Percentiles rank a stretch among this genome's conserved stretches.
These are phyloP conservation scores for Calameuta idolon DNA, from an alignment of 2,888 invertebrate genomes.

Conservation along the genomic window DNA sequence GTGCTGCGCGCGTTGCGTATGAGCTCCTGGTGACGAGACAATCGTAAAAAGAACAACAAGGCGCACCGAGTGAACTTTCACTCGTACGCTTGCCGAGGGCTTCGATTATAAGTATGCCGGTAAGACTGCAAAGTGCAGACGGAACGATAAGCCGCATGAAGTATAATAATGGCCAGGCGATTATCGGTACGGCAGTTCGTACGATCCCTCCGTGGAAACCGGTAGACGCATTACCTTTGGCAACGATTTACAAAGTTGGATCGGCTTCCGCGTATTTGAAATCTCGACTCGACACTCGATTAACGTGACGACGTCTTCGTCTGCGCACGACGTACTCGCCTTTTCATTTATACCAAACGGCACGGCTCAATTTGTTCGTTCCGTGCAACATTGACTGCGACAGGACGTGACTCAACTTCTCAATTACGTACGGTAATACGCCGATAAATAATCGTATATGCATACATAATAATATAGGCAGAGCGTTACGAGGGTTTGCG, in stretches of 20 bases:
- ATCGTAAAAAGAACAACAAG: slow-evolving; percentile 16
- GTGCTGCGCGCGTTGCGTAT: neutral
- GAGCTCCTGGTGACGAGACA: slow-evolving; percentile 12
- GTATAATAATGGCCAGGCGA: slow-evolving; percentile 43
- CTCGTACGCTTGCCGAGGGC: slow-evolving; percentile 25
- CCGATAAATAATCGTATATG: neutral
- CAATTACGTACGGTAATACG: neutral
- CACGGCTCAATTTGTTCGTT: neutral
- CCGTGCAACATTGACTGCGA: neutral
- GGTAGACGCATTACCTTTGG: slow-evolving; percentile 30
- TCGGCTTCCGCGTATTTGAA: neutral
- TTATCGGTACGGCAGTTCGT: slow-evolving; percentile 31
- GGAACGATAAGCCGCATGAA: slow-evolving; percentile 36
- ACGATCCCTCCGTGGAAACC: slow-evolving; percentile 14
- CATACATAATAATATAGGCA: neutral
- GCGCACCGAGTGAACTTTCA: slow-evolving; percentile 45
- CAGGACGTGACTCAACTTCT: neutral
- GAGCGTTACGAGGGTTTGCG: neutral
- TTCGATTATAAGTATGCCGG: slow-evolving; percentile 39
- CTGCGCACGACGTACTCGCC: neutral
- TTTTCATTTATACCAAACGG: neutral
- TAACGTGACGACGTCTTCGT: neutral
- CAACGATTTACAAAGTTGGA: slow-evolving; percentile 19
- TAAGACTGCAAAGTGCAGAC: slow-evolving; percentile 34
- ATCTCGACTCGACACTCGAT: neutral